Evolutionary conservation across 1,140 invertebrate species (phyloP).

Genomic region (Anastrepha ludens): DNA sequence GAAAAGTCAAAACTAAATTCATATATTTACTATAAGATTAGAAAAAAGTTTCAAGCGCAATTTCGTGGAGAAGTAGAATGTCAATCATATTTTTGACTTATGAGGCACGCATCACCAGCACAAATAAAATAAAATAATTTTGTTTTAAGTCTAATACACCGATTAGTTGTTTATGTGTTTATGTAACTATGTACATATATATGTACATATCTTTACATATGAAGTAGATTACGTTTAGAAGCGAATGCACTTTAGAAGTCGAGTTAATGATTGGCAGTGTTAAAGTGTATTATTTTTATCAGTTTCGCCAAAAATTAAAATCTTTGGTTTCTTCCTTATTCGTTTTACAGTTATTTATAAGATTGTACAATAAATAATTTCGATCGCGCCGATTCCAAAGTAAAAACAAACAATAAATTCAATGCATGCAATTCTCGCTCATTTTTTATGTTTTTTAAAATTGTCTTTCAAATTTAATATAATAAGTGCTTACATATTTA

Average conservation of each 20-base stretch:
- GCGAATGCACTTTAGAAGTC: not conserved
- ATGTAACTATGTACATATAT: not conserved
- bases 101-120: too few relatives aligned
- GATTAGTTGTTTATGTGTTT: not conserved
- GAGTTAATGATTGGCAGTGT: slow-evolving; percentile 32
- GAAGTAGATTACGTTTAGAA: not conserved
- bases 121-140: not conserved
- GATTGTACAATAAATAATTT: not conserved
- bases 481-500: not conserved
- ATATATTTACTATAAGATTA: too few relatives aligned
- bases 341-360: not conserved
- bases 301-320: not conserved
- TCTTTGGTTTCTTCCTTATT: not conserved
- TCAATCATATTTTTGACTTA: too few relatives aligned
- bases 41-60: too few relatives aligned
- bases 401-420: not conserved
- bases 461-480: too few relatives aligned
- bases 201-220: too few relatives aligned
- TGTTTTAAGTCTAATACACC: not conserved
- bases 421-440: not conserved
- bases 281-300: not conserved
- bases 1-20: too few relatives aligned
- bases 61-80: too few relatives aligned
- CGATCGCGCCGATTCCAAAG: not conserved
- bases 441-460: too few relatives aligned